Conservation (phyloP, 1,140 invertebrate genomes). For the Plodia interpunctella region DNA sequence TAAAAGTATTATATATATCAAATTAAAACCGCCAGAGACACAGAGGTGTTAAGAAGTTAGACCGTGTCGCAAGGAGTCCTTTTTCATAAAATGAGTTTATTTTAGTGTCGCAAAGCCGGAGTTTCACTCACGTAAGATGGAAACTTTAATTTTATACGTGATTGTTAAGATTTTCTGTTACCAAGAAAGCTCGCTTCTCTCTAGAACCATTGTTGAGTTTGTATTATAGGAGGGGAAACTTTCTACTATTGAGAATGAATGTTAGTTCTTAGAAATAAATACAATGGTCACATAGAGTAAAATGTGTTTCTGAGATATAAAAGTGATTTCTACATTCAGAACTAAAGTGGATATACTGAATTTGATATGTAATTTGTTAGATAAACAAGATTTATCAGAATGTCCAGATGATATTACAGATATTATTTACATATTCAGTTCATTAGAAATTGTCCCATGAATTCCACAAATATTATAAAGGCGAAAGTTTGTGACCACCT, state of each 20-base stretch:
- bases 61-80: background rate
- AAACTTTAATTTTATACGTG: constrained; percentile 6
- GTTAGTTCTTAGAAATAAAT: background rate
- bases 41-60: too few species aligned
- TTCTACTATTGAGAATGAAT: background rate
- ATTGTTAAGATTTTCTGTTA: constrained; percentile 5
- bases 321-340: too few species aligned
- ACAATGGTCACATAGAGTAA: background rate
- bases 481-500: too few species aligned
- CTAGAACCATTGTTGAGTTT: background rate
- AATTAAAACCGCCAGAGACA: too few species aligned
- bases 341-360: too few species aligned
- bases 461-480: too few species aligned
- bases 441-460: too few species aligned
- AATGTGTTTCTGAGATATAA: background rate
- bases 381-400: too few species aligned
- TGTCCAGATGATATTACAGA: too few species aligned
- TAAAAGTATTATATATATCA: too few species aligned
- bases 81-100: background rate
- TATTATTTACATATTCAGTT: too few species aligned
- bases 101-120: background rate
- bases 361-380: too few species aligned
- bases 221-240: background rate
- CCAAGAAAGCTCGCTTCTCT: background rate
- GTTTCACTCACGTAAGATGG: background rate